phyloP scores from a whole-genome alignment of 2,113 vertebrate genomes.

The Ovis canadensis region DNA sequence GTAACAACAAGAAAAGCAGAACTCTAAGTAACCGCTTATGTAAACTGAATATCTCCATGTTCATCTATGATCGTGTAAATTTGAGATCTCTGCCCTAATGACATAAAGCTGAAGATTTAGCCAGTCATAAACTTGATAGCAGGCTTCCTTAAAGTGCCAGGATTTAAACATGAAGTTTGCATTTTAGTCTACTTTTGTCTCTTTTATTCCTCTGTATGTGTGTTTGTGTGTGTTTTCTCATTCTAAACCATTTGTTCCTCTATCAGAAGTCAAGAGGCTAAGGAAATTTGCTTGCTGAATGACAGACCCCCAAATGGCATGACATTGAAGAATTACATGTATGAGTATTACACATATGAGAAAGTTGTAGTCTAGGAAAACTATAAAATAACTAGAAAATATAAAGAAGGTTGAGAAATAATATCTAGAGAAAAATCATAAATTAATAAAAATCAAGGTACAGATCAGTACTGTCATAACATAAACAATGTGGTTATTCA shows the following conservation, averaged over 20 bases:
- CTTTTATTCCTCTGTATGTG: not conserved
- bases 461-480: not conserved
- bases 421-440: not conserved
- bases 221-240: not conserved
- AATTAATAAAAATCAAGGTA: not conserved
- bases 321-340: not conserved
- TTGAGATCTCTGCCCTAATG: not conserved
- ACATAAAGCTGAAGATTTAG: not conserved
- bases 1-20: not conserved
- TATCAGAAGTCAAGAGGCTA: constrained; percentile 42
- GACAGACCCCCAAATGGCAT: constrained; percentile 23
- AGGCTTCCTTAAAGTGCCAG: not conserved
- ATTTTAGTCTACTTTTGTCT: constrained; percentile 28
- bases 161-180: not conserved
- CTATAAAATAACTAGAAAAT: not conserved
- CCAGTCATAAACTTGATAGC: not conserved
- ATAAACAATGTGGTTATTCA: not conserved
- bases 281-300: constrained; percentile 33
- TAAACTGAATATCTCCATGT: not conserved
- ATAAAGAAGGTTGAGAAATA: not conserved
- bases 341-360: not conserved
- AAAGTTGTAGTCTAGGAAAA: not conserved
- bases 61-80: not conserved
- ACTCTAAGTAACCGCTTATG: not conserved
- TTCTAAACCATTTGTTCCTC: constrained; percentile 38